These are phyloP conservation scores for Ichneumon xanthorius DNA, from an alignment of 2,888 invertebrate genomes.

Conservation along the genomic window DNA sequence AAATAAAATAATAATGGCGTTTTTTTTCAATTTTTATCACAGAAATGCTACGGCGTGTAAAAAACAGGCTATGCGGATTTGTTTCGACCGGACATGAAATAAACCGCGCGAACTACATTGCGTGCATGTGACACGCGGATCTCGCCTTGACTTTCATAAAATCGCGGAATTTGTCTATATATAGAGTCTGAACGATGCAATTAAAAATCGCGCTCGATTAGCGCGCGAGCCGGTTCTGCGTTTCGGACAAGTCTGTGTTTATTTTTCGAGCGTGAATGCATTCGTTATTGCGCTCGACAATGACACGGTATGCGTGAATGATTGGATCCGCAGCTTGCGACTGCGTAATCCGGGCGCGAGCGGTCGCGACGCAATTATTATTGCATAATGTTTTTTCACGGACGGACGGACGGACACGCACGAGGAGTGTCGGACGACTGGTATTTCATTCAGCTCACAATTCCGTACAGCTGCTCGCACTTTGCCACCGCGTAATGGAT, in stretches of 20 bases:
- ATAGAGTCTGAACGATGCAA: constrained; percentile 1
- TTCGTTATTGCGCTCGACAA: background rate
- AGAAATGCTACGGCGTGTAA: background rate
- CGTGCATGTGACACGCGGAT: background rate
- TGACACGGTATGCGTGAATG: background rate
- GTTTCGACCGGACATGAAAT: too few relatives aligned
- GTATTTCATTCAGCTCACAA: constrained; percentile 17
- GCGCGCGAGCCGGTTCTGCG: constrained; percentile 1
- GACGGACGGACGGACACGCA: background rate
- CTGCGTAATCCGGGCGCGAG: constrained; percentile 14
- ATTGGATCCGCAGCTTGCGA: constrained; percentile 2
- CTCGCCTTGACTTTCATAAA: constrained; percentile 36
- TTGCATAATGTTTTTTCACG: constrained; percentile 50
- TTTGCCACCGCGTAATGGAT: constrained; percentile 27
- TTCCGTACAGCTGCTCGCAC: constrained; percentile 19
- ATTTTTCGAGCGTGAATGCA: constrained; percentile 7
- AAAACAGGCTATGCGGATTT: too few relatives aligned
- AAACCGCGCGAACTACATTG: background rate
- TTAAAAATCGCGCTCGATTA: constrained; percentile 24
- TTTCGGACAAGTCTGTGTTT: background rate
- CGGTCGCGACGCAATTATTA: constrained; percentile 43
- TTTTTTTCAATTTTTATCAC: background rate
- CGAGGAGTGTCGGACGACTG: background rate
- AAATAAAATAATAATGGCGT: background rate
- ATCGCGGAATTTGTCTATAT: background rate